These are phyloP conservation scores for Zeugodacus cucurbitae DNA, from an alignment of 1,140 invertebrate species.

Conservation along the genomic window DNA sequence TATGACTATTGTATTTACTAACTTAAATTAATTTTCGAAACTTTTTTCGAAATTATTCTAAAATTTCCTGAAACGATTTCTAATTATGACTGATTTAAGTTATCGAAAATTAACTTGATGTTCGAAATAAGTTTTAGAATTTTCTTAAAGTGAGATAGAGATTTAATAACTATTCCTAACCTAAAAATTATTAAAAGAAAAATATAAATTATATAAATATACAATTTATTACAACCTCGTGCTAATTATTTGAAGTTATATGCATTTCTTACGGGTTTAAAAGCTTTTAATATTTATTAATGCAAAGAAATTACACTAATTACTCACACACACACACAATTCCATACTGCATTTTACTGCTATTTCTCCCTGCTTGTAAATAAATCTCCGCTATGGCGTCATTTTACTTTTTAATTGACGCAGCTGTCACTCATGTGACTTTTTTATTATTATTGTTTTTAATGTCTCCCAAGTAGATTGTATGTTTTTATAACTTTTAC, in stretches of 20 bases:
- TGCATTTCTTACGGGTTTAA: no score
- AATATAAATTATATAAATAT: neutral
- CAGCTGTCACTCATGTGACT: neutral
- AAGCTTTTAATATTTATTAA: neutral
- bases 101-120: no score
- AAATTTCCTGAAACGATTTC: no score
- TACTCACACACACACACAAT: neutral
- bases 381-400: neutral
- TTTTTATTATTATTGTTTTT: neutral
- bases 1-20: no score
- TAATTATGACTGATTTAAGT: no score
- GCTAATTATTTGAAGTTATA: no score
- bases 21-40: no score
- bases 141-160: no score
- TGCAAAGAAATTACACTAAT: neutral
- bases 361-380: neutral
- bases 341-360: neutral
- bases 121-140: no score
- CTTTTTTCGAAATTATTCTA: no score
- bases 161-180: no score
- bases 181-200: neutral
- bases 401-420: neutral
- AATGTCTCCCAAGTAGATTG: neutral
- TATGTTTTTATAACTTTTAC: neutral
- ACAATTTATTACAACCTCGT: no score